These are phyloP conservation scores for Heliconius erato DNA, from an alignment of 2,888 invertebrate species.

Conservation along the genomic window DNA sequence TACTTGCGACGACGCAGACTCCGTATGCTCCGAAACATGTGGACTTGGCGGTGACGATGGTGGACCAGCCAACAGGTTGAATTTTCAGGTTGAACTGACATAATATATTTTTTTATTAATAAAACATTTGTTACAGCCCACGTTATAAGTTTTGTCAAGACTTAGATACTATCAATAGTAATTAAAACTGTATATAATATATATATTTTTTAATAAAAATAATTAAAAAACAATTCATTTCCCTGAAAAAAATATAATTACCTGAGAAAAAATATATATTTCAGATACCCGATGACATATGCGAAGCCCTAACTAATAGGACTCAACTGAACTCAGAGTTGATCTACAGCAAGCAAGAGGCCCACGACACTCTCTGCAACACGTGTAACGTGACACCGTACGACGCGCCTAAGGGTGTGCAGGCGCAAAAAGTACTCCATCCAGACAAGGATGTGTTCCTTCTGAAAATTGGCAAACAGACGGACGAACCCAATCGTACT, in stretches of 20 bases:
- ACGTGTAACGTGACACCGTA: slow-evolving; percentile 81
- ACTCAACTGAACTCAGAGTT: slow-evolving; percentile 75
- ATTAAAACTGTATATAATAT: no score
- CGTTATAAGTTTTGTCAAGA: no score
- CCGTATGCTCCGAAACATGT: slow-evolving; percentile 74
- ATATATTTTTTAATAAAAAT: no score
- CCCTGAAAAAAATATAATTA: not conserved
- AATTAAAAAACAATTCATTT: no score
- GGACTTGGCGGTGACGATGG: slow-evolving; percentile 60
- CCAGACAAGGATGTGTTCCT: slow-evolving; percentile 90
- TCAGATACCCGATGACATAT: slow-evolving; percentile 80
- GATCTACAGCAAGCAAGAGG: slow-evolving; percentile 68
- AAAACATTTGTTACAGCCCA: no score
- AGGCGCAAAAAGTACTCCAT: slow-evolving; percentile 86
- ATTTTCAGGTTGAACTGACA: slow-evolving; percentile 67
- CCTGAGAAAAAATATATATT: not conserved
- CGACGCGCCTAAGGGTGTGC: slow-evolving; percentile 83
- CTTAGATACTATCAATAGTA: no score
- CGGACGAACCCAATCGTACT: slow-evolving; percentile 84
- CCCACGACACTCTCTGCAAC: slow-evolving; percentile 66
- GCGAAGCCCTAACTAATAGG: slow-evolving; percentile 73
- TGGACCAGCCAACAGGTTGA: slow-evolving; percentile 64
- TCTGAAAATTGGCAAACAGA: slow-evolving; percentile 91
- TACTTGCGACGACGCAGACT: slow-evolving; percentile 77
- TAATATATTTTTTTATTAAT: not conserved